Evolutionary conservation across 1,140 invertebrate species (phyloP), one percentile per base, ranked within the genome.

Genomic region (Drosophila serrata): DNA sequence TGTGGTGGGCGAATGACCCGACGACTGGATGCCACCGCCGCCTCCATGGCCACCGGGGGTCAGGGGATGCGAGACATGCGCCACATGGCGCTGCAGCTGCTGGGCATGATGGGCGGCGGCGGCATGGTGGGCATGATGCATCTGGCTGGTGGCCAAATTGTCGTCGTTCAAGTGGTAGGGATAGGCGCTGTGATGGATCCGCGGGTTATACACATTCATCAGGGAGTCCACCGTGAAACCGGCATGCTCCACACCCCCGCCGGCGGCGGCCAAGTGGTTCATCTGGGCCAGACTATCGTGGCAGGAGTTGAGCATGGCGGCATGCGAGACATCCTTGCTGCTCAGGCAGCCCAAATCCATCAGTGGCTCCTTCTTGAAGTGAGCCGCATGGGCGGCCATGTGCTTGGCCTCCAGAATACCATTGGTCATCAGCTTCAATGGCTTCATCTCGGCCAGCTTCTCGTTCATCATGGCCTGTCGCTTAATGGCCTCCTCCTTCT

Each of bases 401-500:
- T 92, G 91, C 51, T 93, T 93, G 59, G 90, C 74, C 49, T 93
- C 92, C 40, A 93, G 51, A 9, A 91, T 90, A 15, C 91, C 90
- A 27, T 93, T 92, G 22, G 92, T 84, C 92, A 93, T 93, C 59
- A 93, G 68, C 74, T 93, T 93, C 0, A 93, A 57, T 0, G 92
- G 92, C 61, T 93, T 93, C 62, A 93, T 93, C 72, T 93, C 92
- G 51, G 91, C 82, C 56, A 93, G 68, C 75, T 93, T 92, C 33
- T 93, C 92, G 58, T 93, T 93, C 79, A 93, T 90, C 86, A 91
- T 92, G 8, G 81, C 88, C 73, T 97, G 96, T 8, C 97, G 94
- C 86, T 97, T 97, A 17, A 97, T 70, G 0, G 96, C 96, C 82
- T 98, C 97, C 77, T 98, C 97, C 82, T 98, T 98, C 84, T 98